Evolutionary conservation across 1,140 invertebrate genomes (phyloP), one percentile per base, ranked within the genome.

Genomic region (Drosophila ercepeae): DNA sequence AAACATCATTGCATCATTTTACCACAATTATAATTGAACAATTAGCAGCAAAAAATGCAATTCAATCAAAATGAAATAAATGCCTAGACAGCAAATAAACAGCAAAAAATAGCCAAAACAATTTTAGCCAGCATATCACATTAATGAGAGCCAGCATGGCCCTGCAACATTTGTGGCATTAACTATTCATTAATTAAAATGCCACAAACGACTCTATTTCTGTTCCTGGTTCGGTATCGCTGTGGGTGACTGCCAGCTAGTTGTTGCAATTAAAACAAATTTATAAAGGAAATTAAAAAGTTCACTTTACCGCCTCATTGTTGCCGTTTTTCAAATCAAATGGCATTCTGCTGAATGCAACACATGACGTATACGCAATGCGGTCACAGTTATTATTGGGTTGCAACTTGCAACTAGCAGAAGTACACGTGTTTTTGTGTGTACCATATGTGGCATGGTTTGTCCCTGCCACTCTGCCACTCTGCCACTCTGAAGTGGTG

Each of bases 321-420:
- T 52, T 73, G 27, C 32, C 11, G 27, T 36, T 27, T 42, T 36
- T 41, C 41, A 36, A 73, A 73, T 60, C 54, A 48, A 55, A 73
- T 57, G 69, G 32, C 48, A 49, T 73, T 36, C 48, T 52, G 54
- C 57, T 74, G 48, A 63, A 60, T 53, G 65, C 81, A 54, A 59
- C 71, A 86, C 81, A 86, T 86, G 82, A 81, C 81, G 82, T 84
- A 79, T 84, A 81, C 76, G 76, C 77, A 88, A 73, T 61, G 81
- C 49, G 79, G 81, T 86, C 61, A 72, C 72, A 76, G 67, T 79
- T 84, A 84, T 84, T 86, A 69, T 68, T 69, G 61, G 79, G 55
- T 61, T 52, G 27, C 18, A 25, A 42, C 7, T 27, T 4, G 2
- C 23, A 25, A 9, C 27, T n/a, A n/a, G n/a, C n/a, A n/a, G n/a